A percentile compares a stretch with the other conserved stretches of the same genome.
Conservation (phyloP, 1,140 invertebrate genomes). For the Drosophila prosaltans region DNA sequence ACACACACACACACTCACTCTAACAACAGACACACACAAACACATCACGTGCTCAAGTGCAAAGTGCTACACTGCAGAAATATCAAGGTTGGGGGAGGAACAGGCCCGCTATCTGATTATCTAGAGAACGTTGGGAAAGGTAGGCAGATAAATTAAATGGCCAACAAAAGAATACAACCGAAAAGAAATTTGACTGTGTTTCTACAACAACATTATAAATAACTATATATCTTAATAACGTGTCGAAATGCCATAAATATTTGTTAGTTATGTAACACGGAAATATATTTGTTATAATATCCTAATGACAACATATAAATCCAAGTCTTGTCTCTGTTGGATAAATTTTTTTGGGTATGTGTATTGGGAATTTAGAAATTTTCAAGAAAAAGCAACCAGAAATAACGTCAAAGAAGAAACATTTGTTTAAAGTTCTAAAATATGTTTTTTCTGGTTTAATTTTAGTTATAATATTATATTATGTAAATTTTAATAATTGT, state of each 20-base stretch:
- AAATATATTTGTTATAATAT: no score
- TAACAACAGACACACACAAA: neutral
- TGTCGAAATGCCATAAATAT: conserved; percentile 4
- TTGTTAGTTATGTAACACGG: neutral
- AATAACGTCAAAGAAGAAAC: no score
- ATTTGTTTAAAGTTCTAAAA: no score
- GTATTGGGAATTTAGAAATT: no score
- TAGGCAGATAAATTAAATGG: neutral
- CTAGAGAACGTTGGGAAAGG: conserved; percentile 4
- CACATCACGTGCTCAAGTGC: conserved; percentile 49
- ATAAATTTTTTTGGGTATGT: no score
- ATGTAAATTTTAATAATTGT: no score
- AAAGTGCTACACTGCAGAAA: conserved; percentile 27
- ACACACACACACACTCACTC: conserved; percentile 1
- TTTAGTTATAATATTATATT: no score
- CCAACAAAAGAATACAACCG: neutral
- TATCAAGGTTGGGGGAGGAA: neutral
- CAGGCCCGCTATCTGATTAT: neutral
- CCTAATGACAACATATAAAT: no score
- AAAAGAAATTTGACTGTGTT: neutral
- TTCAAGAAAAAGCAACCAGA: no score
- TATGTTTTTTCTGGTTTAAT: no score
- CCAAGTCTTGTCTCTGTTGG: no score
- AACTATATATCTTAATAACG: neutral
- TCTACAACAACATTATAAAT: neutral